phyloP scores from a whole-genome alignment of 2,113 vertebrate genomes.

The Rallus limicola region DNA sequence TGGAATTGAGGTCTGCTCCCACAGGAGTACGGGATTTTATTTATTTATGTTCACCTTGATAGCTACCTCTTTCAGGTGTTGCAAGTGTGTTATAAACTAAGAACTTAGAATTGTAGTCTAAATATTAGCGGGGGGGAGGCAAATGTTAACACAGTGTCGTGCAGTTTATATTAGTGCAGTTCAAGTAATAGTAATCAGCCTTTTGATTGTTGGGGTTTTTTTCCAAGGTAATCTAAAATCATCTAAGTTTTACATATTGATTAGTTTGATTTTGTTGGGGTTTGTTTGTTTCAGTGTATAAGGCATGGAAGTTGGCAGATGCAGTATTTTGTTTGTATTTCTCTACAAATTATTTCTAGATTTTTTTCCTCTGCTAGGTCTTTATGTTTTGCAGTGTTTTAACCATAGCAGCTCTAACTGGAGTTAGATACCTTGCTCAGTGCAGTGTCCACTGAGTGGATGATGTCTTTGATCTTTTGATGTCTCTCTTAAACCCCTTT shows the following conservation, averaged over 20 bases:
- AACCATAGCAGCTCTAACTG: neutral
- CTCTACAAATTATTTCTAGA: neutral
- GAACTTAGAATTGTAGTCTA: neutral
- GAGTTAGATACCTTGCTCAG: neutral
- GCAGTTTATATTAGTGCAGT: neutral
- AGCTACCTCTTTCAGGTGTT: neutral
- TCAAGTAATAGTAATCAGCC: neutral
- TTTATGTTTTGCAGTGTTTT: neutral
- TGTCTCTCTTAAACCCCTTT: neutral
- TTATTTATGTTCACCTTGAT: neutral
- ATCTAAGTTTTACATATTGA: neutral
- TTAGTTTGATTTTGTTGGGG: neutral
- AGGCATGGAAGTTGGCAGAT: neutral
- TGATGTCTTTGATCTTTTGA: neutral
- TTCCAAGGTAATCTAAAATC: neutral
- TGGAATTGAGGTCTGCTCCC: neutral
- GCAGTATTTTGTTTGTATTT: neutral
- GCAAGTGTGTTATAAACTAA: neutral
- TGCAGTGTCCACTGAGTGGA: neutral
- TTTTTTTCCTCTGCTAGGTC: neutral
- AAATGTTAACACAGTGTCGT: fast-evolving
- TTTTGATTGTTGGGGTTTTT: neutral
- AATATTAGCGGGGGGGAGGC: neutral
- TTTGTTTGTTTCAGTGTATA: neutral
- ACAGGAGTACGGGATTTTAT: neutral